Percentiles rank a stretch among this genome's conserved stretches.
Evolutionary conservation across 2,797 vertebrate species (phyloP).

Genomic region (Margarornis squamiger): DNA sequence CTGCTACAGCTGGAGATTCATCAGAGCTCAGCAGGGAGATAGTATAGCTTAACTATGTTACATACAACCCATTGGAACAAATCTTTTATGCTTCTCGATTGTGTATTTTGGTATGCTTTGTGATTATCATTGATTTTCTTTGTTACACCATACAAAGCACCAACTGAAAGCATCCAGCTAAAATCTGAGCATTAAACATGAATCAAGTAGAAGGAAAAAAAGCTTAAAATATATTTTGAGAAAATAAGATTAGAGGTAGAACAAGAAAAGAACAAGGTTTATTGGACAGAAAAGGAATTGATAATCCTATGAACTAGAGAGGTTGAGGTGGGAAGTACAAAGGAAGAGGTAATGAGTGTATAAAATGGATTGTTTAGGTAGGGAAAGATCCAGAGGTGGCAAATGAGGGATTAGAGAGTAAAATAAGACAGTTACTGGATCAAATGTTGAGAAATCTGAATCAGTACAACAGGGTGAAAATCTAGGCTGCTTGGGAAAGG

Average conservation of each 20-base stretch:
- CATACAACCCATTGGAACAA: neutral
- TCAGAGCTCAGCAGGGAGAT: neutral
- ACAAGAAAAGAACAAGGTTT: slow-evolving; percentile 10
- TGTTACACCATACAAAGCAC: neutral
- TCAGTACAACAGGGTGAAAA: slow-evolving; percentile 29
- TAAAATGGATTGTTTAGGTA: neutral
- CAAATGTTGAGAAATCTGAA: slow-evolving; percentile 23
- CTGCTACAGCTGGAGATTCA: neutral
- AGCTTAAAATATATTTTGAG: neutral
- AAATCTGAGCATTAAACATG: slow-evolving; percentile 16
- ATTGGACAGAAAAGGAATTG: slow-evolving; percentile 11
- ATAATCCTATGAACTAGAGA: slow-evolving; percentile 20
- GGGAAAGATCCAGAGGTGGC: neutral
- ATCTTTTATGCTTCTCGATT: neutral
- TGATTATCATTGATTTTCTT: slow-evolving; percentile 29
- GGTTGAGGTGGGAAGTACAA: slow-evolving; percentile 5
- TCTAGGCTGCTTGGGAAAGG: slow-evolving; percentile 34
- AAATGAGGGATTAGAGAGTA: neutral
- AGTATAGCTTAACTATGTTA: neutral
- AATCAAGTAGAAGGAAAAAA: slow-evolving; percentile 23
- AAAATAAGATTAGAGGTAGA: slow-evolving; percentile 58
- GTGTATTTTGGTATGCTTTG: neutral
- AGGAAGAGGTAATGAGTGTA: neutral
- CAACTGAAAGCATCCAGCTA: neutral
- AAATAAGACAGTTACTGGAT: slow-evolving; percentile 33